Conservation (phyloP, 1,140 invertebrate genomes). For the Agrypnia vestita region DNA sequence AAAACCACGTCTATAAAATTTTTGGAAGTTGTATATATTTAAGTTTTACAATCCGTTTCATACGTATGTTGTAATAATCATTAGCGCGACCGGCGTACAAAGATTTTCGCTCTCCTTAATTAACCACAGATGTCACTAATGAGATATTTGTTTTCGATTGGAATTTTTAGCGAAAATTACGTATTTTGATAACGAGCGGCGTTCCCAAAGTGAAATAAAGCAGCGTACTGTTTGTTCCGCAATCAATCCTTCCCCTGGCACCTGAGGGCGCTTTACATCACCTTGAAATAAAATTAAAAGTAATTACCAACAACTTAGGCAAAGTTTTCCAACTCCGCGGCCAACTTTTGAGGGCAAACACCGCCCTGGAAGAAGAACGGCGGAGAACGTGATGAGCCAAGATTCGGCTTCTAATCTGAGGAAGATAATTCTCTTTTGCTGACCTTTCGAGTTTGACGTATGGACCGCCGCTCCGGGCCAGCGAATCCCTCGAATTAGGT, state of each 20-base stretch:
- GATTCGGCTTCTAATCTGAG: slow-evolving; percentile 35
- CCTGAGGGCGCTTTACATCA: slow-evolving; percentile 30
- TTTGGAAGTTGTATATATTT: too few species aligned
- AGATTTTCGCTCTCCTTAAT: too few species aligned
- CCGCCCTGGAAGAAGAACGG: slow-evolving; percentile 4
- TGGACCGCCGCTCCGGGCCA: slow-evolving; percentile 15
- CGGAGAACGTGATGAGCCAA: slow-evolving; percentile 21
- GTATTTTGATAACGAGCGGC: too few species aligned
- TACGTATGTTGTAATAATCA: too few species aligned
- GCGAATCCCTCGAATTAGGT: slow-evolving; percentile 37
- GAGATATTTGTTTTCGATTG: too few species aligned
- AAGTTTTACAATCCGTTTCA: too few species aligned
- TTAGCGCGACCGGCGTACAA: too few species aligned
- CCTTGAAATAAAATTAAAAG: slow-evolving; percentile 41
- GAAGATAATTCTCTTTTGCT: slow-evolving; percentile 47
- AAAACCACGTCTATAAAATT: too few species aligned
- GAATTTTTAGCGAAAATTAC: too few species aligned
- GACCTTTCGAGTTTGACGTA: slow-evolving; percentile 42
- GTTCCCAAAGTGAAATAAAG: too few species aligned
- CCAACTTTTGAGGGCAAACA: slow-evolving; percentile 31
- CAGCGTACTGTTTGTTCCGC: background rate
- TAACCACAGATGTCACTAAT: too few species aligned
- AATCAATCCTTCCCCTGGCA: slow-evolving; percentile 21
- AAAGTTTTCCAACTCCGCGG: slow-evolving; percentile 9
- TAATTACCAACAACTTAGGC: slow-evolving; percentile 28